A percentile compares a stretch with the other conserved stretches of the same genome.
Conservation (phyloP, 1,140 invertebrate genomes). For the Tigriopus japonicus region DNA sequence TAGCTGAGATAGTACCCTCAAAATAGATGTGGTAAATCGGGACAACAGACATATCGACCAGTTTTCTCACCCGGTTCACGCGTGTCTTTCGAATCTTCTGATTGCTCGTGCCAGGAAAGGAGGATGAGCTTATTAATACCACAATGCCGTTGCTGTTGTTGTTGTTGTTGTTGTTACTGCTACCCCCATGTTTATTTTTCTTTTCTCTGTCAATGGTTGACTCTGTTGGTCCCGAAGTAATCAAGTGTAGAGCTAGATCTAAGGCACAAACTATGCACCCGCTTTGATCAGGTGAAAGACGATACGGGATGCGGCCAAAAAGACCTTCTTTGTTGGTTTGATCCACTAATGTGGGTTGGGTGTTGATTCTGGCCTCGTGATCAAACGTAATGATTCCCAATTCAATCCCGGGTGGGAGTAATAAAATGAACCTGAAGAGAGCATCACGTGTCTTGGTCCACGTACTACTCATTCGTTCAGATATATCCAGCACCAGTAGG, state of each 20-base stretch:
- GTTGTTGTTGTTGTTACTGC: too few relatives aligned
- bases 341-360: slow-evolving; percentile 20
- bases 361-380: slow-evolving; percentile 15
- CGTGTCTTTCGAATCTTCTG: background rate
- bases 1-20: background rate
- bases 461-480: slow-evolving; percentile 1
- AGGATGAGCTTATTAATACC: background rate
- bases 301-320: slow-evolving; percentile 21
- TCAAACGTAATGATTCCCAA: slow-evolving; percentile 21
- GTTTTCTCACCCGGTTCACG: background rate
- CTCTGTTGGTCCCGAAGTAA: background rate
- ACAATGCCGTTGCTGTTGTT: background rate
- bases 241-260: background rate
- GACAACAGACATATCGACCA: background rate
- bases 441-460: slow-evolving; percentile 20
- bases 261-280: background rate
- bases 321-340: slow-evolving; percentile 22
- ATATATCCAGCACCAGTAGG: background rate
- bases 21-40: background rate
- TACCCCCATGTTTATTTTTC: too few relatives aligned
- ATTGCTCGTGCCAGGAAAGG: background rate
- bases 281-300: background rate
- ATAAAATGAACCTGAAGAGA: slow-evolving; percentile 20
- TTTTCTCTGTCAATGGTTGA: too few relatives aligned
- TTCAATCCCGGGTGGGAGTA: slow-evolving; percentile 20